Conservation (phyloP, 1,140 invertebrate genomes). For the Formica selysi region DNA sequence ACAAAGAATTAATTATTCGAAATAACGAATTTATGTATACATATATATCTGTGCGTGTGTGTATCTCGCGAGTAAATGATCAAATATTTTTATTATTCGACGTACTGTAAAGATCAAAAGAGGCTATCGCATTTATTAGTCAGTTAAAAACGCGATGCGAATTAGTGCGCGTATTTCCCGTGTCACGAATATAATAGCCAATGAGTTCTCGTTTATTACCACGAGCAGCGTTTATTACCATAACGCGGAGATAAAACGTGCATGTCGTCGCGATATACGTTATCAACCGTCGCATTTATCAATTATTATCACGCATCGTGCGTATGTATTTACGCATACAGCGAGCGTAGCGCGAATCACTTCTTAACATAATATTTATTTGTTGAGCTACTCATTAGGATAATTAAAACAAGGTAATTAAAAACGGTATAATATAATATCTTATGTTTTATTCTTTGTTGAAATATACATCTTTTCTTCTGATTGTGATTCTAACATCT, state of each 20-base stretch:
- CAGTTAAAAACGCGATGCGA: conserved; percentile 20
- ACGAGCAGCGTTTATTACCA: conserved; percentile 33
- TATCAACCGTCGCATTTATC: conserved; percentile 51
- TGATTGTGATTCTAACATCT: neutral
- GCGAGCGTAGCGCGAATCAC: neutral
- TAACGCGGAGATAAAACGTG: conserved; percentile 55
- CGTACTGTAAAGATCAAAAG: neutral
- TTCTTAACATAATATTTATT: conserved; percentile 29
- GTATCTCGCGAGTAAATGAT: no score
- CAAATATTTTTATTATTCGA: conserved; percentile 15
- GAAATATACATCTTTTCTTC: neutral
- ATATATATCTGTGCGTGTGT: neutral
- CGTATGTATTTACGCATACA: conserved; percentile 14
- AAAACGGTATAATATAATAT: neutral
- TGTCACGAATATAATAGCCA: conserved; percentile 33
- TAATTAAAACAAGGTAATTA: conserved; percentile 26
- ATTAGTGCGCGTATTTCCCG: conserved; percentile 24
- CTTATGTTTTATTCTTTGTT: conserved; percentile 1
- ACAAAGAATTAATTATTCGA: conserved; percentile 29
- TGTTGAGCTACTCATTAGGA: conserved; percentile 26
- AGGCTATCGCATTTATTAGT: conserved; percentile 1
- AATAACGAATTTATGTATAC: conserved; percentile 10
- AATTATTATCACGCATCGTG: conserved; percentile 51
- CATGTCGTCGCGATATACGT: conserved; percentile 42
- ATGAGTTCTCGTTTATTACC: conserved; percentile 18